These are phyloP conservation scores for Euthynnus affinis DNA, from an alignment of 2,797 vertebrate species.

Conservation along the genomic window DNA sequence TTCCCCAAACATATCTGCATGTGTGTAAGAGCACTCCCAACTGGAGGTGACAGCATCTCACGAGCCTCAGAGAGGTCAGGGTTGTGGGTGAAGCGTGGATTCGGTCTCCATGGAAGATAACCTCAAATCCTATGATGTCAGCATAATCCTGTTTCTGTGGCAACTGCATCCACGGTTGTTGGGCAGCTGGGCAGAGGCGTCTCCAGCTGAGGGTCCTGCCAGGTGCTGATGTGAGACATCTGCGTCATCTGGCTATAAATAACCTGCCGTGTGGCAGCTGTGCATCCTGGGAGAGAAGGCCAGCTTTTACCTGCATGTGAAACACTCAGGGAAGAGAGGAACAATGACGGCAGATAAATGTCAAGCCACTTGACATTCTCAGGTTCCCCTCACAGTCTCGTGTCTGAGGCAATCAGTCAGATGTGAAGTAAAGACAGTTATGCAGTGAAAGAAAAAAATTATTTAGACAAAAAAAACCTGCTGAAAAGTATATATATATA, in stretches of 20 bases:
- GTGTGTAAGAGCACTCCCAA: background rate
- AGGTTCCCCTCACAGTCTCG: constrained; percentile 59
- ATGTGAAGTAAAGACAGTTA: constrained; percentile 10
- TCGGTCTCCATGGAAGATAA: constrained; percentile 58
- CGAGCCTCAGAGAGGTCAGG: constrained; percentile 9
- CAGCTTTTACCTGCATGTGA: constrained; percentile 68
- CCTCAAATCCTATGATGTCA: constrained; percentile 71
- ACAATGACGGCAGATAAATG: constrained; percentile 67
- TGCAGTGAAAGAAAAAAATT: constrained; percentile 25
- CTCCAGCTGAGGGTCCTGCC: constrained; percentile 68
- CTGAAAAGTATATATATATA: background rate
- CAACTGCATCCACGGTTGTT: constrained; percentile 77
- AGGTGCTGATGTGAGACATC: constrained; percentile 68
- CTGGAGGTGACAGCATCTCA: constrained; percentile 11
- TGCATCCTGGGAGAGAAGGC: constrained; percentile 66
- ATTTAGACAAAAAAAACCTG: too few species aligned
- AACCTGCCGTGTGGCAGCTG: constrained; percentile 71
- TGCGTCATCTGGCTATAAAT: constrained; percentile 86
- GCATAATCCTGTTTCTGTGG: constrained; percentile 74
- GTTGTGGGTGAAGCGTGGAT: constrained; percentile 1
- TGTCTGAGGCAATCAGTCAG: constrained; percentile 15
- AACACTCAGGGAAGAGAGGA: constrained; percentile 52
- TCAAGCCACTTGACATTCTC: constrained; percentile 74
- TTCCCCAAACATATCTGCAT: constrained; percentile 9
- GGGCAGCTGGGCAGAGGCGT: constrained; percentile 67